These are phyloP conservation scores for Adoxophyes honmai DNA, from an alignment of 1,140 invertebrate genomes.

Conservation along the genomic window DNA sequence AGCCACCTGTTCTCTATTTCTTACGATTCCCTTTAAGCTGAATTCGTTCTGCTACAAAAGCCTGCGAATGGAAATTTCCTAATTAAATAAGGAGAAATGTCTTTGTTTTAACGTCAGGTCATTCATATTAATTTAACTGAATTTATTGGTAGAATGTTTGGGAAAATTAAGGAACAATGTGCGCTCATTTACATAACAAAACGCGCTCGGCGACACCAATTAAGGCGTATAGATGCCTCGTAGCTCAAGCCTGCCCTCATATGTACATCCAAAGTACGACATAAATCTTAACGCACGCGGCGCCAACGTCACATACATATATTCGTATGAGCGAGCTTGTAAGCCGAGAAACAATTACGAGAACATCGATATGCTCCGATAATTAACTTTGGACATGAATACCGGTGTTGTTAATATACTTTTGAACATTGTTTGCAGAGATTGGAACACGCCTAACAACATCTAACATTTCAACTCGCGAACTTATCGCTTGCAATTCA, in stretches of 20 bases:
- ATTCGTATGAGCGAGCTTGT: background rate
- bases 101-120: slow-evolving; percentile 21
- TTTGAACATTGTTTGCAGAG: background rate
- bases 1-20: slow-evolving; percentile 52
- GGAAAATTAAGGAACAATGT: slow-evolving; percentile 11
- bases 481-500: slow-evolving; percentile 10
- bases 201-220: slow-evolving; percentile 8
- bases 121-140: slow-evolving; percentile 9
- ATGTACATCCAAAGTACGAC: background rate
- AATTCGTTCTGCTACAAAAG: slow-evolving; percentile 34
- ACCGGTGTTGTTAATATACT: background rate
- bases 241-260: background rate
- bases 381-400: background rate
- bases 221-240: background rate
- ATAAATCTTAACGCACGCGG: background rate
- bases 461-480: slow-evolving; percentile 8
- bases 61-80: slow-evolving; percentile 33
- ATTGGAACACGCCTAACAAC: background rate
- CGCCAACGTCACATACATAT: background rate
- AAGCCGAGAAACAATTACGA: background rate
- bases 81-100: slow-evolving; percentile 40
- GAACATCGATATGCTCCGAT: background rate
- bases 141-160: slow-evolving; percentile 11
- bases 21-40: slow-evolving; percentile 46
- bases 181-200: slow-evolving; percentile 14